Evolutionary conservation across 2,888 invertebrate genomes (phyloP), one percentile per base, ranked within the genome.

Genomic region (Mesodorylaimus sp.): DNA sequence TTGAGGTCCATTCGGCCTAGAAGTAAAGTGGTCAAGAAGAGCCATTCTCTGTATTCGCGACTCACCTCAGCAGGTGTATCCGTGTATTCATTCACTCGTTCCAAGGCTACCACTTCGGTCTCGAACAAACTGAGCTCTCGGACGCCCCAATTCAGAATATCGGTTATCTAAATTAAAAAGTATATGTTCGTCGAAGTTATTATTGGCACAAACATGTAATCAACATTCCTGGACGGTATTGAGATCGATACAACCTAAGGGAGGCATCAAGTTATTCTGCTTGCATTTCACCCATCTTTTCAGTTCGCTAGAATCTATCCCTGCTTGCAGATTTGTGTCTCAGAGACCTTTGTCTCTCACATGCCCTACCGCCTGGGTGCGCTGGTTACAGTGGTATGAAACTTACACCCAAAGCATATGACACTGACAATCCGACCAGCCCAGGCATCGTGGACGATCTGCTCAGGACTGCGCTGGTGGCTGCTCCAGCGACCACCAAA

Each of bases 51-150:
- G n/a, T n/a, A n/a, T n/a, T n/a, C n/a, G n/a, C n/a, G 19, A 10
- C 7, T 21, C 23, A 52, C 52, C 26, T 52, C 52, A 5, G 19
- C n/a, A 3, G 53, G 53, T 5, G 48, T 27, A 10, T 52, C 29
- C 7, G 32, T 38, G 48, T 52, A 52, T 29, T 52, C 53, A 19
- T 16, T 16, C 10, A 54, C 28, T 28, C 53, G 50, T 39, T 53
- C 54, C 2, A 53, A 24, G 28, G 53, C 43, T 3, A 53, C 45
- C 5, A 53, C 28, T 25, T 54, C 41, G 53, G 84, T 79, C 68
- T 91, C 91, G 0, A 88, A 87, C 70, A 89, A 91, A 2, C 89
- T 85, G 64, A 91, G 83, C 16, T 84, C 81, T 64, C 81, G 82
- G 1, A 95, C 80, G 19, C 91, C 80, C 51, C 82, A 84, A 57